Evolutionary conservation across 2,888 invertebrate species (phyloP).

Genomic region (Zele albiditarsus): DNA sequence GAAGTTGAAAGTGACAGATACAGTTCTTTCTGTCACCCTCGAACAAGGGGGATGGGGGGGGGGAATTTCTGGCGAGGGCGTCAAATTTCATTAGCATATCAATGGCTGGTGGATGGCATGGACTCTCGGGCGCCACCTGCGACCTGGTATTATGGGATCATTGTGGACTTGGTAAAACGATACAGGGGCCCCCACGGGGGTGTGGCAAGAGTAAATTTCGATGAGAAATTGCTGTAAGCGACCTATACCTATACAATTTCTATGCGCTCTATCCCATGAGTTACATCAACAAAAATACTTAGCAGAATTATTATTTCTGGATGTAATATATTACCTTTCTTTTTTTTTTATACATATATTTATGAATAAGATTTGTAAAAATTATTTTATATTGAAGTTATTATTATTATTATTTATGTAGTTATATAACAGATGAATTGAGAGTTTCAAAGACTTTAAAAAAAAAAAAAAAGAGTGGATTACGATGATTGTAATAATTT

Average conservation of each 20-base stretch:
- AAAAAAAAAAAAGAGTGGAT: too few relatives aligned
- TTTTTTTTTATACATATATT: not conserved
- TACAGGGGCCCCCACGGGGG: conserved; percentile 32
- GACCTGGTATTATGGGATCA: conserved; percentile 70
- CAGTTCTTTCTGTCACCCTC: conserved; percentile 34
- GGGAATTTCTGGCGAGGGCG: conserved; percentile 61
- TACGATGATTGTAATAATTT: too few relatives aligned
- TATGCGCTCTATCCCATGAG: not conserved
- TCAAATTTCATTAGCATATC: conserved; percentile 74
- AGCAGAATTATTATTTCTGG: too few relatives aligned
- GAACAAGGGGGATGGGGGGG: not conserved
- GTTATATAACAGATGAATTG: too few relatives aligned
- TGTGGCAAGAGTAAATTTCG: conserved; percentile 45
- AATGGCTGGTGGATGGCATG: conserved; percentile 71
- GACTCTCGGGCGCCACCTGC: conserved; percentile 69
- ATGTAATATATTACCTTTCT: not conserved
- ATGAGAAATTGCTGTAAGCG: conserved; percentile 40
- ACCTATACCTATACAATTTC: conserved; percentile 33
- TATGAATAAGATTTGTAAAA: not conserved
- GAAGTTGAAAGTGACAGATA: conserved; percentile 42
- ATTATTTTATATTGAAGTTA: not conserved
- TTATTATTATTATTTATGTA: too few relatives aligned
- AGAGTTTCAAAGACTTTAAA: too few relatives aligned
- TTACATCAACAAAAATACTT: not conserved
- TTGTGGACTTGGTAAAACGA: conserved; percentile 40